Conservation (phyloP, 2,113 vertebrate genomes). For the Strigops habroptila region DNA sequence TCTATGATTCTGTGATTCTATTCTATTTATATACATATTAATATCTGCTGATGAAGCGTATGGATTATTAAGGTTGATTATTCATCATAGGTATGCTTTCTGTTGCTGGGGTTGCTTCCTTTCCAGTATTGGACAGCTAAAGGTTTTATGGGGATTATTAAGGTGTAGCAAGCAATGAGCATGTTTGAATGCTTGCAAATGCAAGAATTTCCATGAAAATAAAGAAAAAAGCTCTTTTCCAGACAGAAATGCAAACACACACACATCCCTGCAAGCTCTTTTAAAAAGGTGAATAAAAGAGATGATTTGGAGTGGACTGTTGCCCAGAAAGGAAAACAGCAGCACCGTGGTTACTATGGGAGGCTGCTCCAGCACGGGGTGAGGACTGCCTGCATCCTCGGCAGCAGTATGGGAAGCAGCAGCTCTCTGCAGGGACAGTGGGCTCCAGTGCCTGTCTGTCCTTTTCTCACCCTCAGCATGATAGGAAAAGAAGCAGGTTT, state of each 20-base stretch:
- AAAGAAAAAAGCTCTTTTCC: neutral
- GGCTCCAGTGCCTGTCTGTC: neutral
- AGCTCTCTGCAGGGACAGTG: neutral
- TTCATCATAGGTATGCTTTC: neutral
- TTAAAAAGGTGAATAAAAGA: neutral
- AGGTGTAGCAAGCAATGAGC: neutral
- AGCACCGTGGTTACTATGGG: accelerated
- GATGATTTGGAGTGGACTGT: neutral
- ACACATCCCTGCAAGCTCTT: neutral
- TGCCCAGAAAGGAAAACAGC: neutral
- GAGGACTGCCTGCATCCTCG: neutral
- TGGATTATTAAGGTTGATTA: neutral
- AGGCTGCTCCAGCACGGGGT: accelerated
- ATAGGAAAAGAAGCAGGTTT: neutral
- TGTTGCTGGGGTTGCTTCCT: neutral
- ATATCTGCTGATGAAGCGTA: neutral
- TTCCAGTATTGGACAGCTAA: neutral
- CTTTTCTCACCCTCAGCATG: neutral
- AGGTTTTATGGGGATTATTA: neutral
- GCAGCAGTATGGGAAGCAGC: neutral
- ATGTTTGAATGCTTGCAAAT: neutral
- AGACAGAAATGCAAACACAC: neutral
- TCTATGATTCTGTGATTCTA: neutral
- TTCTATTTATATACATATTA: neutral
- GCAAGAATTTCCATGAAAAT: neutral